These are phyloP conservation scores for Gambusia yucatana DNA, from an alignment of 2,797 vertebrate species.

Conservation along the genomic window DNA sequence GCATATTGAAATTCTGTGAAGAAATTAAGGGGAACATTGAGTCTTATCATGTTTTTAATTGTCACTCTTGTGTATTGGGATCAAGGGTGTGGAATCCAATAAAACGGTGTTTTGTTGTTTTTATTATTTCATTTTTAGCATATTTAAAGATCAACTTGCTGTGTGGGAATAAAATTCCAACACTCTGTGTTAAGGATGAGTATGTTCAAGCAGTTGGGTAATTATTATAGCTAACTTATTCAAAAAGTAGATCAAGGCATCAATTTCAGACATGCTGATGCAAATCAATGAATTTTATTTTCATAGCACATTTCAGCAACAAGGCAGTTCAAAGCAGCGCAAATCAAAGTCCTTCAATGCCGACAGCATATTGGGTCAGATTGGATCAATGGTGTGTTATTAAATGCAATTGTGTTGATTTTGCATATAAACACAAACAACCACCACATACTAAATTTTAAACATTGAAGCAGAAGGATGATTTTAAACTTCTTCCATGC, in stretches of 20 bases:
- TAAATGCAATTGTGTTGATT: background rate
- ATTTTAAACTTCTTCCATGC: background rate
- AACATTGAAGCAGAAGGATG: background rate
- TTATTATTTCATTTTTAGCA: background rate
- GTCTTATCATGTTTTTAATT: background rate
- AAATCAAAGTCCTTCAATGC: background rate
- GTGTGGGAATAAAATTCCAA: background rate
- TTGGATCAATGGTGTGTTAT: no score
- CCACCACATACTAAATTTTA: background rate
- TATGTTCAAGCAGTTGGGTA: background rate
- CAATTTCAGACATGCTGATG: background rate
- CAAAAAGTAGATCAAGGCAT: background rate
- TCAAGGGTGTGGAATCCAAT: background rate
- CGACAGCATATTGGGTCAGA: background rate
- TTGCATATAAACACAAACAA: background rate
- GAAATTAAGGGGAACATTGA: background rate
- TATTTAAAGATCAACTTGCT: background rate
- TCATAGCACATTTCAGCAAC: no score
- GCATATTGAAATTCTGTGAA: background rate
- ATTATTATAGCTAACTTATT: background rate
- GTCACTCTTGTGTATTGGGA: background rate
- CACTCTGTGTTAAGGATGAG: background rate
- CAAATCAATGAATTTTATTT: background rate
- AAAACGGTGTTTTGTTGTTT: no score
- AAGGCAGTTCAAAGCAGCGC: no score